Percentiles rank a stretch among this genome's conserved stretches.
phyloP scores from a whole-genome alignment of 2,113 vertebrate species.

The Gasterosteus aculeatus region DNA sequence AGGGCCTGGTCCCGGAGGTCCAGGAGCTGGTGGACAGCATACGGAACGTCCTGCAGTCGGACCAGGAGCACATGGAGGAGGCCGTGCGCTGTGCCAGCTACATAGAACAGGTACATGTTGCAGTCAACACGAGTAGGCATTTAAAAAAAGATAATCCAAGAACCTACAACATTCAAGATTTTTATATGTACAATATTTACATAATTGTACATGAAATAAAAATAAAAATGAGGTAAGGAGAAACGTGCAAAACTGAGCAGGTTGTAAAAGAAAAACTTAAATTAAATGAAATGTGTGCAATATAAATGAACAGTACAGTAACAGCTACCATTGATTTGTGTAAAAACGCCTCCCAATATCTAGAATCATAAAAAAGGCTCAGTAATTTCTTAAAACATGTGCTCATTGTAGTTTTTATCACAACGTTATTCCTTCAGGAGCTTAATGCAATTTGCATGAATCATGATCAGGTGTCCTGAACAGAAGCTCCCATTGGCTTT shows the following conservation, averaged over 20 bases:
- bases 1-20: constrained; percentile 83
- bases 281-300: too few species aligned
- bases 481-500: background rate
- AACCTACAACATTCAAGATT: background rate
- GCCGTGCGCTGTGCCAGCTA: constrained; percentile 85
- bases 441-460: background rate
- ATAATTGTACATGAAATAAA: too few species aligned
- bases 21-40: constrained; percentile 85
- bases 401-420: background rate
- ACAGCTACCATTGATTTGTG: background rate
- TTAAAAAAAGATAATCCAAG: too few species aligned
- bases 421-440: background rate
- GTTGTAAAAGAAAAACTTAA: too few species aligned
- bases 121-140: background rate
- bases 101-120: constrained; percentile 75
- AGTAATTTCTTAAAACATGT: background rate
- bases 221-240: too few species aligned
- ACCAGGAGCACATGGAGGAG: constrained; percentile 88
- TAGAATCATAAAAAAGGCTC: background rate
- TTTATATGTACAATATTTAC: too few species aligned
- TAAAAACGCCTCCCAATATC: background rate
- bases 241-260: too few species aligned
- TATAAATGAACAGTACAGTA: too few species aligned
- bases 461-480: background rate
- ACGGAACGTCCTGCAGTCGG: constrained; percentile 86